Conservation (phyloP, 2,797 vertebrate genomes). For the Crocidura indochinensis region DNA sequence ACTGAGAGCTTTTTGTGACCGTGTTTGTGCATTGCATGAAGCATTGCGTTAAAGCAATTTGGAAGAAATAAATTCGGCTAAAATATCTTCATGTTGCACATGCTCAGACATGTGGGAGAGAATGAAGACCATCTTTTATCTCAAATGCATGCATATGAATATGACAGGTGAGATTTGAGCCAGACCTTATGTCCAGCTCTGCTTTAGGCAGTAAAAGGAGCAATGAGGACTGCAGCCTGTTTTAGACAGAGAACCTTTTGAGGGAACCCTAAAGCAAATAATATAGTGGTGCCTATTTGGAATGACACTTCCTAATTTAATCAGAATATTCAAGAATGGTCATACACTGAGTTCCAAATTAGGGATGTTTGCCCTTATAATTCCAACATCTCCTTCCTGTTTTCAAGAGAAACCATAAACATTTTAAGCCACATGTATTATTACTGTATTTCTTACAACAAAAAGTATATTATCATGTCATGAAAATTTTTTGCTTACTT, state of each 20-base stretch:
- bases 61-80: not conserved
- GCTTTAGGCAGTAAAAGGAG: not conserved
- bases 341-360: not conserved
- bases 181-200: not conserved
- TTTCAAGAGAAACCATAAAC: not conserved
- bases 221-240: not conserved
- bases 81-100: not conserved
- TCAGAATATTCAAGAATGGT: not conserved
- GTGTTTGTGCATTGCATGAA: not conserved
- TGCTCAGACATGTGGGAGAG: conserved; percentile 1
- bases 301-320: not conserved
- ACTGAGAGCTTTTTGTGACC: not conserved
- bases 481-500: not conserved
- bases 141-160: not conserved
- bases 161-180: not conserved
- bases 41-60: not conserved
- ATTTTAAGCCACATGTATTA: not conserved
- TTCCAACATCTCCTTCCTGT: not conserved
- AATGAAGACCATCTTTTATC: not conserved
- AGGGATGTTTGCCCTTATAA: not conserved
- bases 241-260: not conserved
- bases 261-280: not conserved
- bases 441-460: not conserved
- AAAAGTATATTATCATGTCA: not conserved
- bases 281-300: fast-evolving